These are phyloP conservation scores for Eudemis profundana DNA, from an alignment of 2,888 invertebrate genomes.

Conservation along the genomic window DNA sequence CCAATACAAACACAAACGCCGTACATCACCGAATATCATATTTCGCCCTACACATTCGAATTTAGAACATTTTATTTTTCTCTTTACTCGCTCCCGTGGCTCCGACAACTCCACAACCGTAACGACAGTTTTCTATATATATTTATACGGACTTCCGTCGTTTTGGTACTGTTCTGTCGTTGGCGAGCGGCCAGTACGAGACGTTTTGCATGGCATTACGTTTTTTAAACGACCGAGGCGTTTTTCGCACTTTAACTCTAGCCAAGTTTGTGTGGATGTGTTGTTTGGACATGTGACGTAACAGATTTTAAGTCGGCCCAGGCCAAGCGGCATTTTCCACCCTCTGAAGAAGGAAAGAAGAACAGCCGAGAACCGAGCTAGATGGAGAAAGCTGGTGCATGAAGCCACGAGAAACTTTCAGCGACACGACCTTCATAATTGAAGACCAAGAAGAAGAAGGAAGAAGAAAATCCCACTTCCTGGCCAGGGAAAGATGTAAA, in stretches of 20 bases:
- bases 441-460: no score
- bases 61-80: slow-evolving; percentile 34
- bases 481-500: no score
- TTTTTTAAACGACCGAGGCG: slow-evolving; percentile 31
- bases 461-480: no score
- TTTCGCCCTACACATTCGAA: slow-evolving; percentile 32
- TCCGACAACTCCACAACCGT: neutral
- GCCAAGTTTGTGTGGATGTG: slow-evolving; percentile 27
- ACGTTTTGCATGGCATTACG: slow-evolving; percentile 36
- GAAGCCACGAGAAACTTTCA: no score
- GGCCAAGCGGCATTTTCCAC: no score
- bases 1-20: slow-evolving; percentile 1
- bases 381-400: no score
- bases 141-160: neutral
- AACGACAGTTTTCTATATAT: neutral
- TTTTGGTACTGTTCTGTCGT: neutral
- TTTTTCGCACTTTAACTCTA: slow-evolving; percentile 19
- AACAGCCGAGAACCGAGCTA: no score
- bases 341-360: no score
- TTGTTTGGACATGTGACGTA: neutral
- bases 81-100: slow-evolving; percentile 2
- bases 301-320: neutral
- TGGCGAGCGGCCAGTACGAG: slow-evolving; percentile 25
- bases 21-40: slow-evolving; percentile 25
- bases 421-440: no score